Conservation (phyloP, 37 sponge, comb jelly and placozoan species). For the Crambe crambe region DNA sequence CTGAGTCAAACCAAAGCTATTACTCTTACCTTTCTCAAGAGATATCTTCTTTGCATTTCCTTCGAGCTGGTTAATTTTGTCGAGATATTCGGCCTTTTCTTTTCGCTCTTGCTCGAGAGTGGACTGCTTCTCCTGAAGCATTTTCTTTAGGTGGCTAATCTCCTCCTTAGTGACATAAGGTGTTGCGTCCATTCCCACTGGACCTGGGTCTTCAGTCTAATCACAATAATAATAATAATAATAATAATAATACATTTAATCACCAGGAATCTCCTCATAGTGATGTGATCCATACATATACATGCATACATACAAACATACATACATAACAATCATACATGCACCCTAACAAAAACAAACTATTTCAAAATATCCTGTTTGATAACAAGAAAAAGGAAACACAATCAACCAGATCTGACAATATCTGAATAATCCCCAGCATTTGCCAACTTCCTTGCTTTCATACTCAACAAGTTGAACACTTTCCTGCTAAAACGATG, state of each 20-base stretch:
- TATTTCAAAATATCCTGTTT: no score
- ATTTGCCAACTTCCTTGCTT: no score
- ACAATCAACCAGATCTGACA: no score
- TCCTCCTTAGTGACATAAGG: background rate
- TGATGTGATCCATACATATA: no score
- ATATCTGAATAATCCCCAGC: no score
- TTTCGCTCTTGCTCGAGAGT: background rate
- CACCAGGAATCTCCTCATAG: no score
- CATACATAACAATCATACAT: no score
- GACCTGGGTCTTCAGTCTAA: background rate
- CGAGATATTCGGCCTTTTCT: background rate
- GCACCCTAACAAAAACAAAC: no score
- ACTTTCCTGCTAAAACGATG: no score
- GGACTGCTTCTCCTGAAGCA: background rate
- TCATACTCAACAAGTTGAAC: no score
- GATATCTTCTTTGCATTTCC: background rate
- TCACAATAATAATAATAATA: slow-evolving; percentile 3
- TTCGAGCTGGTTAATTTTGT: background rate
- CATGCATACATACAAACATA: no score
- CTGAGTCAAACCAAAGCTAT: background rate
- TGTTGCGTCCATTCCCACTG: background rate
- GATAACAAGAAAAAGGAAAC: no score
- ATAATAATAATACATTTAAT: background rate
- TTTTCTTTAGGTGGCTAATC: background rate
- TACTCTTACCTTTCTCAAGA: background rate